phyloP scores from a whole-genome alignment of 2,888 invertebrate genomes.

The Urechis unicinctus region DNA sequence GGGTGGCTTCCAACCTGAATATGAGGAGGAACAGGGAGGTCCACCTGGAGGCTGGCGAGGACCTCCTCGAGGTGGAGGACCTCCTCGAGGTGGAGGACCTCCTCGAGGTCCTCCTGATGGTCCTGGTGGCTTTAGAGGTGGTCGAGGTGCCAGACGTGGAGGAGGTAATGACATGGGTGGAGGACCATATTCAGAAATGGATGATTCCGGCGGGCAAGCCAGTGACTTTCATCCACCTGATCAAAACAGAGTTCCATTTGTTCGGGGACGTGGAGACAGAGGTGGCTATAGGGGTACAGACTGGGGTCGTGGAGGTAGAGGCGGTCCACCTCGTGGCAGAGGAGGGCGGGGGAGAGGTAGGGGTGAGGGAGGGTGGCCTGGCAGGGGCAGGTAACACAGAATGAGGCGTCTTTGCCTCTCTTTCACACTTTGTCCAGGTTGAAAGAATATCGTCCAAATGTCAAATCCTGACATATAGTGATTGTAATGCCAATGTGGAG shows the following conservation, averaged over 20 bases:
- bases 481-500: no score
- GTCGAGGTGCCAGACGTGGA: no score
- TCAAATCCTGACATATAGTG: no score
- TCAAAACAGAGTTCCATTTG: no score
- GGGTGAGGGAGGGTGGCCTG: background rate
- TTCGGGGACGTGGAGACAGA: no score
- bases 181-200: no score
- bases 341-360: background rate
- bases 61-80: background rate
- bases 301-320: background rate
- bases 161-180: no score
- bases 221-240: no score
- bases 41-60: background rate
- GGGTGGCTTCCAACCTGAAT: background rate
- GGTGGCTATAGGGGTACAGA: background rate
- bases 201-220: no score
- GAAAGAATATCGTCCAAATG: no score
- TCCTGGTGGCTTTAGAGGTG: background rate
- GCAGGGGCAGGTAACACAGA: background rate
- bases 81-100: background rate
- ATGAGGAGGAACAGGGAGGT: background rate
- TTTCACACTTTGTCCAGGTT: no score
- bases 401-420: no score
- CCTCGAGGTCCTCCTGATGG: background rate
- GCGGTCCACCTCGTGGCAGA: background rate